Evolutionary conservation across 2,888 invertebrate species (phyloP).

Genomic region (Galerucella nymphaeae): DNA sequence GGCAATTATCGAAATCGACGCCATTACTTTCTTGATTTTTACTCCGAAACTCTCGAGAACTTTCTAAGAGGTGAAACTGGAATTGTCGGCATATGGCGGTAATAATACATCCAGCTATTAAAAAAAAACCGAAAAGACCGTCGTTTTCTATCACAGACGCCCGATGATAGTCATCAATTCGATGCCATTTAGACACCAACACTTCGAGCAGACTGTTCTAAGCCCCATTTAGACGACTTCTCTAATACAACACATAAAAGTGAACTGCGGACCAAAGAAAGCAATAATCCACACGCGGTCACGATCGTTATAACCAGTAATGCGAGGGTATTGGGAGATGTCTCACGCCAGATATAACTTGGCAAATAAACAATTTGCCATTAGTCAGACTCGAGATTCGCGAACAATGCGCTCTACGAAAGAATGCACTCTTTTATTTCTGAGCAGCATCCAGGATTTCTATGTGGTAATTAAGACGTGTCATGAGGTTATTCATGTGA

Average conservation of each 20-base stretch:
- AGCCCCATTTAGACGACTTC: constrained; percentile 53
- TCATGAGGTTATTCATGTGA: neutral
- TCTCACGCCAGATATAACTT: constrained; percentile 49
- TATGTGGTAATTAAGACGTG: constrained; percentile 8
- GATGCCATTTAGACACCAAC: constrained; percentile 21
- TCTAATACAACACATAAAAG: constrained; percentile 59
- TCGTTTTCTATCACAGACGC: constrained; percentile 33
- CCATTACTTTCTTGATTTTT: neutral
- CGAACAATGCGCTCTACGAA: neutral
- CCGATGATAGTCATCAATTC: constrained; percentile 40
- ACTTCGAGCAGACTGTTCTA: constrained; percentile 46
- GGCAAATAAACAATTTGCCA: constrained; percentile 55
- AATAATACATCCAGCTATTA: constrained; percentile 28
- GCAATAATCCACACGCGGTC: constrained; percentile 62
- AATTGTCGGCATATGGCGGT: constrained; percentile 12
- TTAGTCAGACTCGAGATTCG: constrained; percentile 41
- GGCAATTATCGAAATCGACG: neutral
- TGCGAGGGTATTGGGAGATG: constrained; percentile 53
- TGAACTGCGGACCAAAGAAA: constrained; percentile 59
- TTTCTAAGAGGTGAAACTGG: constrained; percentile 19
- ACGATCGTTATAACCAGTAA: constrained; percentile 61
- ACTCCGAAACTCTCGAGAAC: neutral
- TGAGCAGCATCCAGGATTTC: neutral
- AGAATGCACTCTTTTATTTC: constrained; percentile 2
- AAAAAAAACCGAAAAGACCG: constrained; percentile 20